Base-by-base conservation (phyloP, 2,113 vertebrate genomes). In the Willisornis vidua region DNA sequence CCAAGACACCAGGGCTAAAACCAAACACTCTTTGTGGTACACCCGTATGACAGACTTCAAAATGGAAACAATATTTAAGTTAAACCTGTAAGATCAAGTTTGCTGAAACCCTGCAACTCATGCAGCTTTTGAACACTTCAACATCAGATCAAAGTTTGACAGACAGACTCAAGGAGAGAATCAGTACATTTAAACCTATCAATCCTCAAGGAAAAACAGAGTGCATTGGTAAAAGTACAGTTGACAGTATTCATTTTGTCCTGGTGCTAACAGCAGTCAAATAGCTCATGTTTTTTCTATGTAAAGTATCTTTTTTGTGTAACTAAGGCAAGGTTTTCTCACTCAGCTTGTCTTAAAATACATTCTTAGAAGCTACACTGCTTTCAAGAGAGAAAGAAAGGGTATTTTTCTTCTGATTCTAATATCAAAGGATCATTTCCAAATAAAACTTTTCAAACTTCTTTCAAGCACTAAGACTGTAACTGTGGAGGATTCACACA, bases 81-180 rank as follows among this genome's bases (percentile, higher is more conserved):
- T 94, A 97, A 98, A 98, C 94, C 95, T 98, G 95, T 79, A 97
- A 97, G 98, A 98, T 98, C 98, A 97, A 96, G 95, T 98, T 97
- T 96, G 85, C 96, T 78, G 76, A 96, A 96, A 95, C 96, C 96
- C 94, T 74, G 57, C 90, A 97, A 98, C 54, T 83, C 76, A 87
- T 25, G 70, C 94, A 97, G 97, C 97, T 98, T 98, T 98, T 95
- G 97, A 97, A 76, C 96, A 96, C 85, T 93, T 92, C 93, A 95
- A 91, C 80, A 84, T 86, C 78, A 97, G 92, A 96, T 96, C 97
- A 75, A 90, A 71, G 68, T 96, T 87, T 90, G 93, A 95, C 62
- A 59, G 85, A 85, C 65, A 90, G 91, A 92, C 54, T 93, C 20
- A 59, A 96, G 90, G 49, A 85, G 80, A 90, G 71, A 82, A 12